Percentiles rank a stretch among this genome's conserved stretches.
phyloP scores from a whole-genome alignment of 2,797 vertebrate species.

The Falco biarmicus region DNA sequence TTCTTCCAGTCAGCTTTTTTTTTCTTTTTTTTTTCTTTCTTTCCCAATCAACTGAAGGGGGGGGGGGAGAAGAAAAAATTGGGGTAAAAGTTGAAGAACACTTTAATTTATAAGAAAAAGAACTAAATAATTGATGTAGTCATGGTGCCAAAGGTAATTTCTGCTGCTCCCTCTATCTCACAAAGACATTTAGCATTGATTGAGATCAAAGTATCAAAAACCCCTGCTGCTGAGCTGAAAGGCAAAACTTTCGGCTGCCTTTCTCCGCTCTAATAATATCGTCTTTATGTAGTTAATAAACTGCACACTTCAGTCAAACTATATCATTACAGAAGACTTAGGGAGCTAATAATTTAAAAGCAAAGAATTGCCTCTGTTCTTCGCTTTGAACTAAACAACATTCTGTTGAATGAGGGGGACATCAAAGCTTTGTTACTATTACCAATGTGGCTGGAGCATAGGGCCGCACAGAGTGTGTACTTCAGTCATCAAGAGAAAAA shows the following conservation, averaged over 20 bases:
- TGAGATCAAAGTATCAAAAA: conserved; percentile 89
- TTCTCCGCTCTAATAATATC: conserved; percentile 89
- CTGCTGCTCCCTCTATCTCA: conserved; percentile 82
- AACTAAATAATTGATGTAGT: conserved; percentile 82
- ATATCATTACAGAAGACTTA: conserved; percentile 87
- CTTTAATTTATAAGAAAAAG: conserved; percentile 84
- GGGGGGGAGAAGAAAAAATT: conserved; percentile 37
- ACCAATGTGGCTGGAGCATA: conserved; percentile 81
- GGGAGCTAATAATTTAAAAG: conserved; percentile 90
- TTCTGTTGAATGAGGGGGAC: conserved; percentile 86
- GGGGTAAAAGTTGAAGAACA: conserved; percentile 78
- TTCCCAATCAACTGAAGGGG: background rate
- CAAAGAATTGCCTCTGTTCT: conserved; percentile 83
- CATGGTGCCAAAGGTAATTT: conserved; percentile 84
- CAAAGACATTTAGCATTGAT: conserved; percentile 90
- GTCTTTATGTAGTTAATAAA: conserved; percentile 93
- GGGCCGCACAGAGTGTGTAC: conserved; percentile 80
- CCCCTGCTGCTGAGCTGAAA: conserved; percentile 88
- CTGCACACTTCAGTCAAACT: conserved; percentile 88
- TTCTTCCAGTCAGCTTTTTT: conserved; percentile 51
- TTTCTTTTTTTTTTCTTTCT: background rate
- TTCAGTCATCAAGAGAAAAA: conserved; percentile 73
- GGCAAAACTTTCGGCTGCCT: conserved; percentile 83
- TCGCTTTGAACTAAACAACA: conserved; percentile 89
- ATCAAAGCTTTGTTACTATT: conserved; percentile 88